A percentile compares a stretch with the other conserved stretches of the same genome.
Evolutionary conservation across 2,113 vertebrate genomes (phyloP).

Genomic region (Nannospalax galili): DNA sequence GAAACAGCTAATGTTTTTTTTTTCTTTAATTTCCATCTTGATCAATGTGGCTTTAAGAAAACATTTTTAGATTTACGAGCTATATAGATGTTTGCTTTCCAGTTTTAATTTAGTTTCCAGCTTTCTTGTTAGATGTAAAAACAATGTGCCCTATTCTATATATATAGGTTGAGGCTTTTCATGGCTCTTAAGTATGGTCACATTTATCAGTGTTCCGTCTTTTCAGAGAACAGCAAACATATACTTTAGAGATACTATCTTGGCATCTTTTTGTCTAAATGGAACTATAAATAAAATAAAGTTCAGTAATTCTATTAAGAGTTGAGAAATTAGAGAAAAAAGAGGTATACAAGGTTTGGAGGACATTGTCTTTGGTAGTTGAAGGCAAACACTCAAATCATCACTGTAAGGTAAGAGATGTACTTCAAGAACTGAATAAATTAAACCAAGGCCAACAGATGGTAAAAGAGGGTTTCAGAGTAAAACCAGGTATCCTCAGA

Average conservation of each 20-base stretch:
- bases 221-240: not conserved
- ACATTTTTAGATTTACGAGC: not conserved
- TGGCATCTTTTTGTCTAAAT: not conserved
- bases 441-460: too few species aligned
- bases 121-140: not conserved
- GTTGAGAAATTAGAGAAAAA: not conserved
- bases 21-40: constrained; percentile 38
- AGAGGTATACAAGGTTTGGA: not conserved
- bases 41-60: not conserved
- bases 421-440: too few species aligned
- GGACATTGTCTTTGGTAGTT: not conserved
- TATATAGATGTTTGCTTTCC: not conserved
- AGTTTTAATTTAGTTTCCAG: not conserved
- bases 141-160: not conserved
- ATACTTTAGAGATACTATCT: not conserved
- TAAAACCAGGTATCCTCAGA: too few species aligned
- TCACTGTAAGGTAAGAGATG: not conserved
- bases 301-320: not conserved
- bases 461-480: too few species aligned
- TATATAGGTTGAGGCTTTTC: not conserved
- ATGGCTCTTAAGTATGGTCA: not conserved
- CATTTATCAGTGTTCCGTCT: not conserved
- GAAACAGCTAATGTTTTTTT: too few species aligned
- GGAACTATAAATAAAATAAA: constrained; percentile 16
- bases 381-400: not conserved